A percentile compares a stretch with the other conserved stretches of the same genome.
phyloP scores from a whole-genome alignment of 2,113 vertebrate species.

The Bubalus kerabau region DNA sequence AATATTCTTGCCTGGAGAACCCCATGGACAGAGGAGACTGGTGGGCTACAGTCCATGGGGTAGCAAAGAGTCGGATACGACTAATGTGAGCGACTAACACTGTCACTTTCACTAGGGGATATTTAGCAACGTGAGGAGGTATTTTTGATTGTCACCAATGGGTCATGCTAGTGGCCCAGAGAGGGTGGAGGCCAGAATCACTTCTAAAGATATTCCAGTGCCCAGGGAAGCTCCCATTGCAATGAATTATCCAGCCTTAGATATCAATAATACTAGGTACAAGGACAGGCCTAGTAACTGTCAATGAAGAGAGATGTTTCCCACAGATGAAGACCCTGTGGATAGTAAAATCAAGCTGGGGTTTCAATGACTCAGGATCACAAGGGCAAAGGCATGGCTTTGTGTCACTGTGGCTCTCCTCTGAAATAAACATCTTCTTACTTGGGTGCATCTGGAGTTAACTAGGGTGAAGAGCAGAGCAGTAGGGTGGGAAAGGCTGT shows the following conservation, averaged over 20 bases:
- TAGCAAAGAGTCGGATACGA: rapidly evolving
- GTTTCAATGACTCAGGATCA: neutral
- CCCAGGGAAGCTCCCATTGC: neutral
- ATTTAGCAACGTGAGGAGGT: neutral
- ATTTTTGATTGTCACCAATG: neutral
- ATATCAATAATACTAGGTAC: neutral
- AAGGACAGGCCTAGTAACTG: neutral
- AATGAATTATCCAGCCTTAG: neutral
- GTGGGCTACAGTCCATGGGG: neutral
- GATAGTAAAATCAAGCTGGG: neutral
- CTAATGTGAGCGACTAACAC: neutral
- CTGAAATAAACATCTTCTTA: neutral
- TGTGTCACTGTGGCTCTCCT: neutral
- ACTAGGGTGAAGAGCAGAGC: neutral
- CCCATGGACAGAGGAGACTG: neutral
- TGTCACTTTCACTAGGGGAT: neutral
- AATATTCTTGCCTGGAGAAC: neutral
- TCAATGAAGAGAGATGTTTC: neutral
- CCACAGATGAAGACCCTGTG: neutral
- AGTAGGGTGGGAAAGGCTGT: neutral
- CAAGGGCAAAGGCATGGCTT: neutral
- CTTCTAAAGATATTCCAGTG: neutral
- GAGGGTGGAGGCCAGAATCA: neutral
- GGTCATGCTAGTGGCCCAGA: neutral
- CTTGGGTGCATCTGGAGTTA: rapidly evolving